Base-by-base conservation (phyloP, 1,140 invertebrate genomes). In the Heliothis subflexa region DNA sequence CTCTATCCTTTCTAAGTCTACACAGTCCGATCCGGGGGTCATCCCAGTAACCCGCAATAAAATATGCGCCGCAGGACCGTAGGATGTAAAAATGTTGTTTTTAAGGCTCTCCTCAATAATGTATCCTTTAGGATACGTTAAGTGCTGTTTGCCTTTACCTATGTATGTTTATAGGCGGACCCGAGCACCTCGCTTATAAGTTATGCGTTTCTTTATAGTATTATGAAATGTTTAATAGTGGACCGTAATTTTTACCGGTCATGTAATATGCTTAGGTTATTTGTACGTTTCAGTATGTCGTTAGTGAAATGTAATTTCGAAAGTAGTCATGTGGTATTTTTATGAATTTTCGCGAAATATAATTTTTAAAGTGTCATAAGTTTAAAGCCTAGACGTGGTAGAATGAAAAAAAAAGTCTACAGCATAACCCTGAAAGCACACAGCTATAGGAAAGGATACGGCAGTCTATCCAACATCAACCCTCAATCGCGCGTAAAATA, bases 81-180 rank as follows among this genome's bases (percentile, higher is more conserved):
- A 83, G 87, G 84, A 90, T 88, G 89, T 91, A 91, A 93, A 93
- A 93, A 93, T 91, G 92, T 93, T 93, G 90, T 92, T 93, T 91
- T 92, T 93, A 91, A 88, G 81, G 85, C 82, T 59, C 82, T 80
- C 79, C 85, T 90, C 92, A 89, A 91, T 94, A 92, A 93, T 90
- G 88, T 93, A 92, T 90, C 86, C 86, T 86, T 87, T 86, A 89
- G 85, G 86, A 87, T 84, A 88, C 80, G 87, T 91, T 93, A 91
- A 92, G 91, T 92, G 89, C 86, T 86, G 50, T 77, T 85, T 80
- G 21, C 78, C 76, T 81, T 86, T 83, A 76, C 78, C 45, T 73
- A 78, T 78, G 72, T 75, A 81, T 78, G 75, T 75, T 75, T 80
- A 70, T 70, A 75, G 64, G 45, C 72, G 13, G 66, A 59, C 62